These are phyloP conservation scores for Tromatobia lineatoria DNA, from an alignment of 2,888 invertebrate species.

Conservation along the genomic window DNA sequence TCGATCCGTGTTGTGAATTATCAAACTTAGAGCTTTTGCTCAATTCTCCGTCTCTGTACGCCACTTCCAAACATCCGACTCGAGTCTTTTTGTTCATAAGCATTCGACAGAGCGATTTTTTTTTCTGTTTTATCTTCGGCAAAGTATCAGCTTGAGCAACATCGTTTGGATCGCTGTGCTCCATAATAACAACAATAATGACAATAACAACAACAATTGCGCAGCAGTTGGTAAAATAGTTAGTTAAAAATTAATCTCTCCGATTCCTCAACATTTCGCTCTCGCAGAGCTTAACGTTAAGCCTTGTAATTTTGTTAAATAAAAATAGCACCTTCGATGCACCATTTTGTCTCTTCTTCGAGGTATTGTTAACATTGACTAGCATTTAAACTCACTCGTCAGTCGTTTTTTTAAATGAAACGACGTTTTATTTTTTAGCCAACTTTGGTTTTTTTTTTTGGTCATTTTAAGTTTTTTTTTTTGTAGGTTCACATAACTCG, in stretches of 20 bases:
- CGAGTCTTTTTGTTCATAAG: constrained; percentile 84
- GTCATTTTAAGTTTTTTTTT: no score
- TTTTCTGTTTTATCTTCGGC: constrained; percentile 82
- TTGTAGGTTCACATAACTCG: no score
- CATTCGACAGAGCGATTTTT: constrained; percentile 84
- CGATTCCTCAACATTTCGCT: neutral
- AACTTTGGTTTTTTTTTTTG: neutral
- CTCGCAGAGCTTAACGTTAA: neutral
- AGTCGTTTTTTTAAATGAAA: neutral
- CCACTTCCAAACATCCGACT: constrained; percentile 82
- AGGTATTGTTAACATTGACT: neutral
- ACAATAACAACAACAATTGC: neutral
- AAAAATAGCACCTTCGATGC: neutral
- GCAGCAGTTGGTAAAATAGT: neutral
- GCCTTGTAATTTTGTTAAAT: neutral
- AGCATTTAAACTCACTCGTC: neutral
- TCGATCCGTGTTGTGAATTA: constrained; percentile 81
- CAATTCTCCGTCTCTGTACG: constrained; percentile 77
- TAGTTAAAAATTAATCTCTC: neutral
- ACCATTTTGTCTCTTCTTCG: neutral
- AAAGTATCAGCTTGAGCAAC: constrained; percentile 76
- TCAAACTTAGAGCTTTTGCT: constrained; percentile 79
- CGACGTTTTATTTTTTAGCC: neutral
- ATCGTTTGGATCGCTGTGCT: constrained; percentile 76
- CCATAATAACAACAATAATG: constrained; percentile 76